Evolutionary conservation across 2,888 invertebrate genomes (phyloP).

Genomic region (Conops quadrifasciatus): DNA sequence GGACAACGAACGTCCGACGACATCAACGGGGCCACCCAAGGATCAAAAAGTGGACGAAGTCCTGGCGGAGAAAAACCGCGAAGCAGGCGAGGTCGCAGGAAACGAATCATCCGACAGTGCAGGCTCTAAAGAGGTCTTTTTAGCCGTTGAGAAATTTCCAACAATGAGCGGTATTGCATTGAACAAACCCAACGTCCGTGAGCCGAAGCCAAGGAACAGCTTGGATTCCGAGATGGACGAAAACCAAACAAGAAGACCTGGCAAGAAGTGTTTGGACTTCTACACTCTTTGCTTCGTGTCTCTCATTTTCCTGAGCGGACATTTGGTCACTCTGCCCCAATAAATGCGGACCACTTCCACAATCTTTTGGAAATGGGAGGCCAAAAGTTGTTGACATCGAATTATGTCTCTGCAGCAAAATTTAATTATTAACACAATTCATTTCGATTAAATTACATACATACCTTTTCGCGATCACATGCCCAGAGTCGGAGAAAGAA

Average conservation of each 20-base stretch:
- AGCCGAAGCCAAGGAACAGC: neutral
- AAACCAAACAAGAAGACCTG: neutral
- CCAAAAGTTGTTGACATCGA: too few species aligned
- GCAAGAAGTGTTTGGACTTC: neutral
- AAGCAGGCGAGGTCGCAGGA: neutral
- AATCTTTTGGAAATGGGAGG: neutral
- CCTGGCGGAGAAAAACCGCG: neutral
- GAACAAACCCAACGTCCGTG: neutral
- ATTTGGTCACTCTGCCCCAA: neutral
- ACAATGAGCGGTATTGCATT: neutral
- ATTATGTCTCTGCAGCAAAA: too few species aligned
- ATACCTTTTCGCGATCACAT: too few species aligned
- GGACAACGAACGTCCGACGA: neutral
- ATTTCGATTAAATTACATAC: too few species aligned
- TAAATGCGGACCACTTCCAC: neutral
- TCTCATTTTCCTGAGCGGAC: neutral
- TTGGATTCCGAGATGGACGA: neutral
- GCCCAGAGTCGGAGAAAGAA: too few species aligned
- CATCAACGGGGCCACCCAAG: neutral
- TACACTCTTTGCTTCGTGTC: constrained; percentile 1
- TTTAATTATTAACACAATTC: too few species aligned
- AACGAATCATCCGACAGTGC: neutral
- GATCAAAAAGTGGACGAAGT: neutral
- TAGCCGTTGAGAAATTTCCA: neutral
- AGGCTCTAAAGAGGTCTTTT: neutral